These are phyloP conservation scores for Tachina lurida DNA, from an alignment of 2,888 invertebrate species.

Conservation along the genomic window DNA sequence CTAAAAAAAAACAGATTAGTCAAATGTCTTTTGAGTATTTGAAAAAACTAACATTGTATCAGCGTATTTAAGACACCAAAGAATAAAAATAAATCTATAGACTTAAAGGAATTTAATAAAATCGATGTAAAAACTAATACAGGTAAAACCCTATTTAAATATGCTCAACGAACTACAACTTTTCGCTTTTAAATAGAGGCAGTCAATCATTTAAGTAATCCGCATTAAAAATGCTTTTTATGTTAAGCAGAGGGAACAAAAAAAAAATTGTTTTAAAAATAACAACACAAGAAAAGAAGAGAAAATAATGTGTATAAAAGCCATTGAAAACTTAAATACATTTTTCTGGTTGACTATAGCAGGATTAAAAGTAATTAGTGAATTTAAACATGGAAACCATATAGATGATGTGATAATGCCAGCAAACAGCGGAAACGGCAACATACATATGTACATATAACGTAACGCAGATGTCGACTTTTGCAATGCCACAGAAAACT, in stretches of 20 bases:
- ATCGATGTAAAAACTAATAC: constrained; percentile 30
- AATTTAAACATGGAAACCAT: constrained; percentile 71
- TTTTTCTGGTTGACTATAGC: constrained; percentile 71
- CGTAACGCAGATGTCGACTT: constrained; percentile 19
- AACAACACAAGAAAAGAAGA: constrained; percentile 3
- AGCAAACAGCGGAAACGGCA: constrained; percentile 15
- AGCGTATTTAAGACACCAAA: constrained; percentile 47
- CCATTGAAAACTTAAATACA: constrained; percentile 64
- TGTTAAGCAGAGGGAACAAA: constrained; percentile 28
- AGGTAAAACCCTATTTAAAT: constrained; percentile 44
- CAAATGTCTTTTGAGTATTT: constrained; percentile 53
- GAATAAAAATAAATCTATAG: constrained; percentile 30
- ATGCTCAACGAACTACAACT: constrained; percentile 26
- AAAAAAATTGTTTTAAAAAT: not conserved
- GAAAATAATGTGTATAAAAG: constrained; percentile 15
- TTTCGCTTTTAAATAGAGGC: constrained; percentile 49
- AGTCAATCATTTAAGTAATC: constrained; percentile 71
- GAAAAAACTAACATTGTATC: constrained; percentile 49
- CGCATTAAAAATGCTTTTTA: constrained; percentile 67
- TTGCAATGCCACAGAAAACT: constrained; percentile 38
- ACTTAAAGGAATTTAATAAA: constrained; percentile 43
- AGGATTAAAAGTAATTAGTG: constrained; percentile 71
- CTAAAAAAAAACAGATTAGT: constrained; percentile 40
- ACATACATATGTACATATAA: not conserved
- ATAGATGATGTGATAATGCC: constrained; percentile 68